Evolutionary conservation across 2,113 vertebrate genomes (phyloP), one percentile per base, ranked within the genome.

Genomic region (Telmatochromis sp.): DNA sequence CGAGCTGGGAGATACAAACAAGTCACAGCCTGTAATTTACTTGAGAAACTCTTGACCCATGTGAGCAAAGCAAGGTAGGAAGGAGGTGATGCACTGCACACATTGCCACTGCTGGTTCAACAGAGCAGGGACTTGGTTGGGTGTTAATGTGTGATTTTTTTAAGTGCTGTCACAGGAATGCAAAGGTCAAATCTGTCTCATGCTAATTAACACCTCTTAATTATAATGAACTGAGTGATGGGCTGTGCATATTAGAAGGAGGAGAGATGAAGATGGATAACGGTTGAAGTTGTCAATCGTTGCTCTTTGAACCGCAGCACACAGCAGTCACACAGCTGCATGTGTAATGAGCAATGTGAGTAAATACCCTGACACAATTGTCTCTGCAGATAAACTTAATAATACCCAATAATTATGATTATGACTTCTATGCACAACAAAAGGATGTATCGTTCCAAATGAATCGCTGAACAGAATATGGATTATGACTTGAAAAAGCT

Each of bases 121-220:
- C 28, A 15, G n/a, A 91, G 55, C 63, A 9, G 83, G 73, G 80
- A 88, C 55, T 65, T 57, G 15, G 75, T 65, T 55, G 15, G 85
- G 82, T 17, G 57, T 75, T 88, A 28, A 37, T 13, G 58, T 60
- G 47, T 88, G 82, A 51, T 35, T 40, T 47, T 73, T 26, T 45
- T 70, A 21, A 23, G 19, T 23, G 81, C 81, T 85, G 63, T 91
- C 80, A 86, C 88, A 75, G 7, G 19, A 55, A 92, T 87, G 83
- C 88, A 89, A 90, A 88, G 83, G 80, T 82, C 35, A 63, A 55
- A 73, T 80, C 51, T 13, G 58, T 87, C 83, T 88, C 85, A 28
- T 60, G 73, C 85, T 95, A 92, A 95, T 96, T 94, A 96, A 92
- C 88, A 87, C 88, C 78, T 94, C 89, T 92, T 94, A 94, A 95